Base-by-base conservation (phyloP, 1,140 invertebrate species). In the Aplysia californica region DNA sequence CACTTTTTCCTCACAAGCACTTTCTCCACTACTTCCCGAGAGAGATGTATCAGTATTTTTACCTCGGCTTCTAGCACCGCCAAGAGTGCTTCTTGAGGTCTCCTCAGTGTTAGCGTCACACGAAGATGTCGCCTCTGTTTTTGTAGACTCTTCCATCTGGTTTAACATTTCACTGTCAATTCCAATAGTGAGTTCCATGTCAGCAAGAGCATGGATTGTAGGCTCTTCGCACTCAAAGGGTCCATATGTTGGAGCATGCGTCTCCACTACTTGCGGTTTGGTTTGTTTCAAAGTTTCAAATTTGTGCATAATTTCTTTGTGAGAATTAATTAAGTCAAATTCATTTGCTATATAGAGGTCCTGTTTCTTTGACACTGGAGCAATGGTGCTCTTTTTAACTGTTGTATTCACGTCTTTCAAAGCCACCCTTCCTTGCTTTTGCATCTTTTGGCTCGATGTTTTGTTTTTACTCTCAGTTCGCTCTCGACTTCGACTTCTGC, bases 1-100 rank as follows among this genome's bases (percentile, higher is more conserved):
- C 65, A 67, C 64, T 66, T 76, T 84, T 68, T 73, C 58, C 6
- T 75, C 71, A 2, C 39, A 31, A 3, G 18, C 33, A 3, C 21
- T 29, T 29, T 55, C 35, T 18, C n/a, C 55, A 41, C 50, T 64
- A 36, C 29, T 18, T 5, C 38, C 26, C 36, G 66, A 26, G 23
- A 61, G 21, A 4, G 2, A 66, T 4, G 20, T 33, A 18, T 75
- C 39, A 20, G 18, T 36, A 18, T 64, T 35, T 75, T 58, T 56
- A 73, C 33, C 23, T 59, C 36, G n/a, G 6, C 31, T 26, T 5
- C 23, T 21, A 23, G 29, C n/a, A 21, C 21, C 5, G 21, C 23
- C n/a, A 2, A 58, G 31, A 68, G 35, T 4, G 21, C 26, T 3
- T 44, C 39, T 38, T 20, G 50, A 44, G 29, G 44, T 23, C n/a